Base-by-base conservation (phyloP, 2,888 invertebrate genomes). In the Sinodicranocentrus sp. region DNA sequence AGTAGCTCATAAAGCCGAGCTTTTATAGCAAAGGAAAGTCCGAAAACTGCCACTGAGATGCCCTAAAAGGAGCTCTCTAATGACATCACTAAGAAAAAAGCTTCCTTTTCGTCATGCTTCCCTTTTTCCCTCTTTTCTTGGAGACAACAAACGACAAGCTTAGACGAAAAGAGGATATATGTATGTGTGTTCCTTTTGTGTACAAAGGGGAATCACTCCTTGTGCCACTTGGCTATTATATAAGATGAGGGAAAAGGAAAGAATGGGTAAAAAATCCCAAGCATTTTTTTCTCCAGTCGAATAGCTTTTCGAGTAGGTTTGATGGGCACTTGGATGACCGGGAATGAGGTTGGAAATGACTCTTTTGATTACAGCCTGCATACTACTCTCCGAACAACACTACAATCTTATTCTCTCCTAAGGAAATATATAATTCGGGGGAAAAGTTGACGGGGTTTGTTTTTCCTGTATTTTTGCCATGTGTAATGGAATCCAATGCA, bases 251-350 rank as follows among this genome's bases (percentile, higher is more conserved):
- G 25, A 33, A 57, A 78, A 33, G 25, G 43, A 67, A 70, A 72
- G 72, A 80, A 80, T 80, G 79, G 72, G 79, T 72, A 72, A 80
- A 80, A 80, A 80, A 71, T 71, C 79, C 72, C 65, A 57, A 72
- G 43, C 63, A 72, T 80, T 80, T 78, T 80, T 78, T 68, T 28
- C 65, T 72, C 65, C 72, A 80, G 71, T 54, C 72, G 43, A 80
- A 80, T 80, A 72, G 79, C 79, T 80, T 80, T 72, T 80, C 39
- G 72, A 80, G 79, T 80, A 73, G 67, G 65, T 79, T 72, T 84
- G 84, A 86, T 86, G 83, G 86, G 77, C 82, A 84, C 80, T 86
- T 83, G 85, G 83, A 84, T 85, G 82, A 84, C 84, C 82, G 77
- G 61, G 83, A 86, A 86, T 86, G 82, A 83, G 82, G 72, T 82